Conservation (phyloP, 2,113 vertebrate species). For the Gopherus evgoodei region DNA sequence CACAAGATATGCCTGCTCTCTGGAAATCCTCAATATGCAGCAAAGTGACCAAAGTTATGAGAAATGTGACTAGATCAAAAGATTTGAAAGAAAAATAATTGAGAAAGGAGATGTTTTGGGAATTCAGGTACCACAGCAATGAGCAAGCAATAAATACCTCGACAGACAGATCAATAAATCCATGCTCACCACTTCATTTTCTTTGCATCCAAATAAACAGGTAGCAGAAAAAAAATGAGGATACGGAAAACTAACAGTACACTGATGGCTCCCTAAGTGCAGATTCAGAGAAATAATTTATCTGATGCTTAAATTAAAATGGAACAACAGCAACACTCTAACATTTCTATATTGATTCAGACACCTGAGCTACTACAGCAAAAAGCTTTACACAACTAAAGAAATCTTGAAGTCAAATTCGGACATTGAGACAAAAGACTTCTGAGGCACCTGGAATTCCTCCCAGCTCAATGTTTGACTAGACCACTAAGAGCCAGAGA, state of each 20-base stretch:
- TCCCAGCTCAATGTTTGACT: not conserved
- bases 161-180: not conserved
- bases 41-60: not conserved
- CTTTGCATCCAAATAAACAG: not conserved
- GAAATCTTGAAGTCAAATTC: not conserved
- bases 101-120: not conserved
- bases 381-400: not conserved
- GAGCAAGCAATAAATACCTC: not conserved
- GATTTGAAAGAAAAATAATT: not conserved
- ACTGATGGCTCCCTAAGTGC: not conserved
- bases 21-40: not conserved
- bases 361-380: not conserved
- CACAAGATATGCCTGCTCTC: not conserved
- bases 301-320: not conserved
- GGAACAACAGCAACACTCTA: not conserved
- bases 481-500: not conserved
- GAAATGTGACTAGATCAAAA: not conserved
- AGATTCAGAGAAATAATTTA: conserved; percentile 5
- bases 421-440: not conserved
- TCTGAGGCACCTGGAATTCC: not conserved
- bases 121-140: not conserved
- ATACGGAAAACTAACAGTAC: not conserved
- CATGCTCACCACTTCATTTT: not conserved
- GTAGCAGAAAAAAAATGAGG: not conserved
- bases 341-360: not conserved